These are phyloP conservation scores for Perca flavescens DNA, from an alignment of 2,113 vertebrate genomes.

Conservation along the genomic window DNA sequence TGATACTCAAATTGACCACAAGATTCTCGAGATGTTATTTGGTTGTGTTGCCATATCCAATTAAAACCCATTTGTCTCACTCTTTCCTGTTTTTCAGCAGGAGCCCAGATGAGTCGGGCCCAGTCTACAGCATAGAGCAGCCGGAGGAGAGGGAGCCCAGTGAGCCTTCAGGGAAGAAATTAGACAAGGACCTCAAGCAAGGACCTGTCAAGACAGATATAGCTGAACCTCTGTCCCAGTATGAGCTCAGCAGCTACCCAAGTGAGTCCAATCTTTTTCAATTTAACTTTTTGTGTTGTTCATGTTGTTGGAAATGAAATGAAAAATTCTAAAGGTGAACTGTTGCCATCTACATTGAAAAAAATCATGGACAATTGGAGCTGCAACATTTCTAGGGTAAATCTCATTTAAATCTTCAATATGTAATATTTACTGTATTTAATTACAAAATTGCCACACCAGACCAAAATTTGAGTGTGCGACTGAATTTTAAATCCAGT, in stretches of 20 bases:
- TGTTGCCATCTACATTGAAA: not conserved
- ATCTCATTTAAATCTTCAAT: not conserved
- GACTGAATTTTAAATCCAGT: too few species aligned
- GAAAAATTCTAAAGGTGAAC: not conserved
- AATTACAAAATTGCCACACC: too few species aligned
- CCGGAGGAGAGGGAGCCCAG: slow-evolving; percentile 79
- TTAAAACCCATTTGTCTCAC: not conserved
- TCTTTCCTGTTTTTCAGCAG: slow-evolving; percentile 64
- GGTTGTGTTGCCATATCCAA: not conserved
- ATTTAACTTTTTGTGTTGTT: not conserved
- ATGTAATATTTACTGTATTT: too few species aligned
- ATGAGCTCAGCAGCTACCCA: slow-evolving; percentile 91
- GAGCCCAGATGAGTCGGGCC: slow-evolving; percentile 88
- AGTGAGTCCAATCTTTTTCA: slow-evolving; percentile 84
- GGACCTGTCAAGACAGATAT: slow-evolving; percentile 86
- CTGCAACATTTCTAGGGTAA: not conserved
- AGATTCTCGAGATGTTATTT: not conserved
- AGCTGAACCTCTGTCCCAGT: slow-evolving; percentile 88
- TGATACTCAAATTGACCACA: not conserved
- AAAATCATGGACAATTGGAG: not conserved
- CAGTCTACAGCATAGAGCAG: slow-evolving; percentile 89
- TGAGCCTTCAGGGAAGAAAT: slow-evolving; percentile 85
- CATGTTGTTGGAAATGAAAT: not conserved
- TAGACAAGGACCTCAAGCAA: slow-evolving; percentile 88
- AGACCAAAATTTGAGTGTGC: too few species aligned